Conservation (phyloP, 92 coral and sea anemone genomes). For the Paramuricea clavata region DNA sequence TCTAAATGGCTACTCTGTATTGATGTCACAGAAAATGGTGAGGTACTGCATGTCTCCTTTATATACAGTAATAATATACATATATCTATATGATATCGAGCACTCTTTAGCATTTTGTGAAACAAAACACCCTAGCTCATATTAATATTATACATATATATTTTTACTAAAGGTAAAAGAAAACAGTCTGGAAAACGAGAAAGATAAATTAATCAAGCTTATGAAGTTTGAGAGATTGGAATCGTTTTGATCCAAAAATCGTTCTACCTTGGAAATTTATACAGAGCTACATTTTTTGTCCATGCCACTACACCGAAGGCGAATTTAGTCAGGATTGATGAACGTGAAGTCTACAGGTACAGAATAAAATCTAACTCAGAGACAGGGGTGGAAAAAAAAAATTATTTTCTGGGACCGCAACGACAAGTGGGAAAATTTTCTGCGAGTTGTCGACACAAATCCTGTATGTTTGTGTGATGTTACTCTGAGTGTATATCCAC, state of each 20-base stretch:
- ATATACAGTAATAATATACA: not conserved
- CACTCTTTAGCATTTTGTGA: no score
- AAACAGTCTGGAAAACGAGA: not conserved
- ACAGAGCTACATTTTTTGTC: not conserved
- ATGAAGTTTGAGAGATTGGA: not conserved
- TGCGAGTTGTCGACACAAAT: no score
- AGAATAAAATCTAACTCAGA: no score
- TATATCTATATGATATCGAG: not conserved
- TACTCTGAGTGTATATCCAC: no score
- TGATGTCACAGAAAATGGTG: not conserved
- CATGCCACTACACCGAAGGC: not conserved
- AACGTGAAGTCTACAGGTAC: constrained; percentile 11
- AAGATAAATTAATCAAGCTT: not conserved
- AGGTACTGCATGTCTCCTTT: not conserved
- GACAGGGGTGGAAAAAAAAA: no score
- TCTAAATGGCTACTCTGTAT: not conserved
- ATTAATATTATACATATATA: not conserved
- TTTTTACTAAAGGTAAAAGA: not conserved
- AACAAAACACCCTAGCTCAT: no score
- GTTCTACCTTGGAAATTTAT: not conserved
- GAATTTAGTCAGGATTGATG: not conserved
- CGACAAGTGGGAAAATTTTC: no score
- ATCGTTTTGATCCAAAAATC: not conserved
- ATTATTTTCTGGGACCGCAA: no score
- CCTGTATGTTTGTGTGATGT: no score